Percentiles rank a stretch among this genome's conserved stretches.
phyloP scores from a whole-genome alignment of 1,140 invertebrate genomes.

The Drosophila grimshawi region DNA sequence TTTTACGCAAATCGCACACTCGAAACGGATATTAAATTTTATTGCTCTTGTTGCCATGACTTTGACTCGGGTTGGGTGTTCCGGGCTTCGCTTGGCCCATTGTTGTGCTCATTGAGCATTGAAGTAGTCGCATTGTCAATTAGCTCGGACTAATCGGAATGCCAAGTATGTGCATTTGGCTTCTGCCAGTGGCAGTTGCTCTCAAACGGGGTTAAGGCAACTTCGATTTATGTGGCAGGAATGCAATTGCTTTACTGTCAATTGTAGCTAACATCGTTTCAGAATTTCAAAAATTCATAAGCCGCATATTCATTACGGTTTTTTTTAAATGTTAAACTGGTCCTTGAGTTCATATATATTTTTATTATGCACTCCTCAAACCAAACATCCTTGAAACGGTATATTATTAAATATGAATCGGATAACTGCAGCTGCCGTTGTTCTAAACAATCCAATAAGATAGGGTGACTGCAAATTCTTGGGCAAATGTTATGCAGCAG shows the following conservation, averaged over 20 bases:
- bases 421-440: slow-evolving; percentile 24
- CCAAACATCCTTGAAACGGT: slow-evolving; percentile 4
- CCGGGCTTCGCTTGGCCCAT: slow-evolving; percentile 20
- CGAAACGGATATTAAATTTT: slow-evolving; percentile 80
- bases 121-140: slow-evolving; percentile 71
- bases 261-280: no score
- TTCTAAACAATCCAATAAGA: slow-evolving; percentile 23
- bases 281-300: neutral
- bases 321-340: neutral
- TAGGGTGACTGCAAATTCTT: slow-evolving; percentile 49
- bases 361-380: neutral
- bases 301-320: neutral
- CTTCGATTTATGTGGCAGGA: neutral
- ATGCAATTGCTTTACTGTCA: no score
- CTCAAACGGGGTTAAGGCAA: neutral
- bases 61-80: slow-evolving; percentile 28
- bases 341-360: neutral
- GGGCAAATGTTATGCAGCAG: slow-evolving; percentile 64
- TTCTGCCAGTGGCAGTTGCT: slow-evolving; percentile 10
- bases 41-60: slow-evolving; percentile 78
- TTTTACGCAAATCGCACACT: slow-evolving; percentile 60
- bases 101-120: slow-evolving; percentile 71
- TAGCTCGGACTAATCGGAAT: slow-evolving; percentile 57
- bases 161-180: slow-evolving; percentile 41
- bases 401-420: slow-evolving; percentile 2